Percentiles rank a stretch among this genome's conserved stretches.
phyloP scores from a whole-genome alignment of 2,888 invertebrate genomes.

The Tiliacea aurago region DNA sequence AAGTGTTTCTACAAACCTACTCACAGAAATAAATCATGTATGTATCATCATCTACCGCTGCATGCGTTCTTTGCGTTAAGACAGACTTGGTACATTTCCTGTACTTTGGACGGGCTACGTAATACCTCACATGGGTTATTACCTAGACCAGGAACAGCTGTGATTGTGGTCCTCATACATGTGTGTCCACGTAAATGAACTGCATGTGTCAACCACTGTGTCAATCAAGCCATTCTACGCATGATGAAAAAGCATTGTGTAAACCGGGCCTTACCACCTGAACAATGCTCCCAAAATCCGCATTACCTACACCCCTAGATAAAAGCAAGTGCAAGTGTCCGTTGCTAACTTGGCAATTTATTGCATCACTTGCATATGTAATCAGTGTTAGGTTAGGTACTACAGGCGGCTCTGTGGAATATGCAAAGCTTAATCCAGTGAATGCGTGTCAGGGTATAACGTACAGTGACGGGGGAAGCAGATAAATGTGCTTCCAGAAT shows the following conservation, averaged over 20 bases:
- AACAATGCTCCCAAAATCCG: constrained; percentile 30
- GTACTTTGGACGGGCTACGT: background rate
- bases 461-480: constrained; percentile 59
- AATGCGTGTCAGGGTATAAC: constrained; percentile 74
- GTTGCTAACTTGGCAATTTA: constrained; percentile 74
- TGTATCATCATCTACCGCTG: too few relatives aligned
- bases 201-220: background rate
- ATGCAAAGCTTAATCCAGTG: constrained; percentile 81
- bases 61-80: background rate
- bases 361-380: constrained; percentile 78
- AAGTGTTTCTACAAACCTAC: too few relatives aligned
- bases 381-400: constrained; percentile 68
- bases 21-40: too few relatives aligned
- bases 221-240: background rate
- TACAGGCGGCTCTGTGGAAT: constrained; percentile 71
- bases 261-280: background rate
- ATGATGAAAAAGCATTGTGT: background rate
- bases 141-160: background rate
- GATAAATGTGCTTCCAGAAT: constrained; percentile 62
- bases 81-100: background rate
- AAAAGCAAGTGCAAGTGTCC: constrained; percentile 63
- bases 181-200: background rate
- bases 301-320: constrained; percentile 12
- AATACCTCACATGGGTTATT: background rate
- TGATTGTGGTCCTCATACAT: background rate